Conservation (phyloP, 2,888 invertebrate species). For the Oligia latruncula region DNA sequence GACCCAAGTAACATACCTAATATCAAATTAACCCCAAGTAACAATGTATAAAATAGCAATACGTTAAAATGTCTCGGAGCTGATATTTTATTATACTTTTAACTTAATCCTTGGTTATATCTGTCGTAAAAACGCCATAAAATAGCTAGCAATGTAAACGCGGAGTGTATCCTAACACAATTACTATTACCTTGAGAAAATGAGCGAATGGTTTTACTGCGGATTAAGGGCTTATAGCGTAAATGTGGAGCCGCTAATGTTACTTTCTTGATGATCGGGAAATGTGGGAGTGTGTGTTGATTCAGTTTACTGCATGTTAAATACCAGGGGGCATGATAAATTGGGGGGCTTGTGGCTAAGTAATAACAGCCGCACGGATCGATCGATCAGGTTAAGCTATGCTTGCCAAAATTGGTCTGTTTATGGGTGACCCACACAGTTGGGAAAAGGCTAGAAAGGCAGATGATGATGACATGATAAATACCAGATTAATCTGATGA, state of each 20-base stretch:
- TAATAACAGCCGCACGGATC: too few relatives aligned
- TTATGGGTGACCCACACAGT: too few relatives aligned
- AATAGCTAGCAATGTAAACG: slow-evolving; percentile 64
- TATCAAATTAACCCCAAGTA: slow-evolving; percentile 43
- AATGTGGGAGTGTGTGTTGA: slow-evolving; percentile 4
- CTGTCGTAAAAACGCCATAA: slow-evolving; percentile 65
- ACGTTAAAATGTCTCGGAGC: slow-evolving; percentile 56
- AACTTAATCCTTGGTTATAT: slow-evolving; percentile 70
- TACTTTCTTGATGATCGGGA: slow-evolving; percentile 29
- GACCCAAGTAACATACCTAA: not conserved
- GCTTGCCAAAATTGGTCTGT: too few relatives aligned
- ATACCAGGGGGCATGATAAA: not conserved
- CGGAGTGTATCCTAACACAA: slow-evolving; percentile 52
- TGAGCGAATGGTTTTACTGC: slow-evolving; percentile 59
- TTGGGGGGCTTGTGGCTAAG: too few relatives aligned
- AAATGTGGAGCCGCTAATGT: slow-evolving; percentile 25
- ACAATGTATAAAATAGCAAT: slow-evolving; percentile 52
- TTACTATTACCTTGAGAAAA: slow-evolving; percentile 62
- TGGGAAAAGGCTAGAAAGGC: too few relatives aligned
- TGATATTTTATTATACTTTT: slow-evolving; percentile 69
- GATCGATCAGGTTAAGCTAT: too few relatives aligned
- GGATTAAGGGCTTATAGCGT: slow-evolving; percentile 39
- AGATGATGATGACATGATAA: not conserved
- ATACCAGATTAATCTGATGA: not conserved
- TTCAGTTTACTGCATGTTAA: not conserved